A percentile compares a stretch with the other conserved stretches of the same genome.
phyloP scores from a whole-genome alignment of 2,888 invertebrate species.

The Onthophagus sagittarius region DNA sequence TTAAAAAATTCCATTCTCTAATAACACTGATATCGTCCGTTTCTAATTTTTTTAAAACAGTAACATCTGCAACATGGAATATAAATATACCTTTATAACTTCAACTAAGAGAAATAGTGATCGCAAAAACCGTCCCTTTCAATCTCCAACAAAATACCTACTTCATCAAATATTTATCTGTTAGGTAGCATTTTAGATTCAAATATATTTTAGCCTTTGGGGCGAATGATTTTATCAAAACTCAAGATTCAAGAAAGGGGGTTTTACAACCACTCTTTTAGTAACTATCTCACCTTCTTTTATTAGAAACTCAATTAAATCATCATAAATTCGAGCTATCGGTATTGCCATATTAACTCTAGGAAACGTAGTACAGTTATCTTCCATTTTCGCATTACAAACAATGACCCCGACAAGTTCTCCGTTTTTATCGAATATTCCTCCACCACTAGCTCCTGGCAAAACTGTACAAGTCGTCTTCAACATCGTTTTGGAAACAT shows the following conservation, averaged over 20 bases:
- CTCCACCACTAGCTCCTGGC: conserved; percentile 27
- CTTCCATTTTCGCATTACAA: conserved; percentile 20
- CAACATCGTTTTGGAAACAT: conserved; percentile 16
- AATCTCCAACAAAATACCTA: too few species aligned
- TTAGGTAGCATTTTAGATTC: too few species aligned
- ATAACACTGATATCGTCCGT: neutral
- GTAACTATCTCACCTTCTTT: conserved; percentile 14
- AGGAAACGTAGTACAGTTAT: conserved; percentile 16
- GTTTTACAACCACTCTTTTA: neutral
- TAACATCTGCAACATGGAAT: conserved; percentile 3
- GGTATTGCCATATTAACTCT: conserved; percentile 25
- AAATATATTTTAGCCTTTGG: too few species aligned
- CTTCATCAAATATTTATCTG: too few species aligned
- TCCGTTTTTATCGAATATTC: conserved; percentile 20
- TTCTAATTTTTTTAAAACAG: conserved; percentile 5
- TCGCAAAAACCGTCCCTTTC: neutral
- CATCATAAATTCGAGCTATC: conserved; percentile 8
- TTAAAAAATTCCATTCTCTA: conserved; percentile 22
- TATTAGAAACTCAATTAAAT: conserved; percentile 10
- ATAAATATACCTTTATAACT: neutral
- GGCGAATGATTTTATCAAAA: too few species aligned
- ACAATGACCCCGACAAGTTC: conserved; percentile 24
- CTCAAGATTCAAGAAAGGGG: too few species aligned
- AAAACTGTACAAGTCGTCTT: conserved; percentile 25
- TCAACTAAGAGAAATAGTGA: neutral